Percentiles rank a stretch among this genome's conserved stretches.
Conservation (phyloP, 2,888 invertebrate species). For the Drosophila koepferae region DNA sequence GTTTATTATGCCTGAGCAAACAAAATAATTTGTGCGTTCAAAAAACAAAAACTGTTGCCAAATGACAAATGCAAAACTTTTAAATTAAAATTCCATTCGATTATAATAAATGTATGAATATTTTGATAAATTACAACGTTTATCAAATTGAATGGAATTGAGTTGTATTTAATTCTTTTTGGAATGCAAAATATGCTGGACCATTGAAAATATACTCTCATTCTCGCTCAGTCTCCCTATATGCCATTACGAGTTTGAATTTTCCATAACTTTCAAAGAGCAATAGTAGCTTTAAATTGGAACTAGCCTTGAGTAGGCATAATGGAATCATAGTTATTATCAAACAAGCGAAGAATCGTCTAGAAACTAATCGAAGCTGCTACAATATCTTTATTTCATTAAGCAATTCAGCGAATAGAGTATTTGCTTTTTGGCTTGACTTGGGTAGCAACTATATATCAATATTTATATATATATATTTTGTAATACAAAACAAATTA, state of each 20-base stretch:
- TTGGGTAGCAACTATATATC: neutral
- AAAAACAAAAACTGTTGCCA: neutral
- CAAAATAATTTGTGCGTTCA: slow-evolving; percentile 8
- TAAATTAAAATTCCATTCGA: slow-evolving; percentile 14
- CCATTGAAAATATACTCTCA: neutral
- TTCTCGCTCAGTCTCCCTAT: neutral
- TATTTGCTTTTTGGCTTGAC: neutral
- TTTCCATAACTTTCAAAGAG: neutral
- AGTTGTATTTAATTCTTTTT: neutral
- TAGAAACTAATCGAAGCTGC: neutral
- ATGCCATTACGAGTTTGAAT: neutral
- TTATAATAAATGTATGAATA: slow-evolving; percentile 5
- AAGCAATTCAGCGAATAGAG: neutral
- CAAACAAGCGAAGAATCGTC: neutral
- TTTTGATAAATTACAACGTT: neutral
- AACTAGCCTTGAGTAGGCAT: neutral
- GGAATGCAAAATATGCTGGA: neutral
- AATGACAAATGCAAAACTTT: slow-evolving; percentile 13
- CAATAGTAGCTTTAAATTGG: neutral
- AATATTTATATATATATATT: slow-evolving; percentile 5
- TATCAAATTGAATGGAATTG: neutral
- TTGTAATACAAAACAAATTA: neutral
- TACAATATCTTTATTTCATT: neutral
- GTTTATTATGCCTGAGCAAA: slow-evolving; percentile 3
- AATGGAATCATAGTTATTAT: neutral